phyloP scores from a whole-genome alignment of 2,797 vertebrate genomes.

The Lerista edwardsae region DNA sequence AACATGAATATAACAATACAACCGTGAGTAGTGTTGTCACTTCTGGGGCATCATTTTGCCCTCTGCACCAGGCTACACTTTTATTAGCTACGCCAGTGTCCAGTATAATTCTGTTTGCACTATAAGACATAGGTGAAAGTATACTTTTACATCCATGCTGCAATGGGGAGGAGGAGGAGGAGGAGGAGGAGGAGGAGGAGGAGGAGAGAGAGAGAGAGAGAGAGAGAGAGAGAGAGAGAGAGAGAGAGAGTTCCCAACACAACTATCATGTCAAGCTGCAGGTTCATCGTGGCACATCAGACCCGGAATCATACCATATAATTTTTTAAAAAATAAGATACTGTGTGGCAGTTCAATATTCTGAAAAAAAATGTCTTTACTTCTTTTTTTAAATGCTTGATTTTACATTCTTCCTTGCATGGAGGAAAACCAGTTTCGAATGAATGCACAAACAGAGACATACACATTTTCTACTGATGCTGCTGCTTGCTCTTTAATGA shows the following conservation, averaged over 20 bases:
- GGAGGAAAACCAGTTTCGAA: not conserved
- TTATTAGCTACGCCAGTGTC: too few species aligned
- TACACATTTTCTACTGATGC: slow-evolving; percentile 39
- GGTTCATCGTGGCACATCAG: not conserved
- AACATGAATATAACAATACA: too few species aligned
- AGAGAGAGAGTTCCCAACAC: too few species aligned
- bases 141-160: not conserved
- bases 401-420: not conserved
- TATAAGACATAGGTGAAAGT: not conserved
- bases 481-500: slow-evolving; percentile 50
- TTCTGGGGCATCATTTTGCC: too few species aligned
- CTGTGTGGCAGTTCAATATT: not conserved
- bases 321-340: not conserved
- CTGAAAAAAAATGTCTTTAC: not conserved
- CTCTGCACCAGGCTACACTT: too few species aligned
- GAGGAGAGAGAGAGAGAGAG: too few species aligned
- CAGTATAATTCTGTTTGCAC: not conserved
- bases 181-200: too few species aligned
- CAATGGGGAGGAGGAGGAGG: too few species aligned
- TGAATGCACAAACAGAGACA: slow-evolving; percentile 28
- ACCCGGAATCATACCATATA: not conserved
- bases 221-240: too few species aligned
- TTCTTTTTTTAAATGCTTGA: not conserved
- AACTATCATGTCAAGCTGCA: not conserved
- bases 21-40: too few species aligned